These are phyloP conservation scores for Bellardia bayeri DNA, from an alignment of 2,888 invertebrate genomes.

Conservation along the genomic window DNA sequence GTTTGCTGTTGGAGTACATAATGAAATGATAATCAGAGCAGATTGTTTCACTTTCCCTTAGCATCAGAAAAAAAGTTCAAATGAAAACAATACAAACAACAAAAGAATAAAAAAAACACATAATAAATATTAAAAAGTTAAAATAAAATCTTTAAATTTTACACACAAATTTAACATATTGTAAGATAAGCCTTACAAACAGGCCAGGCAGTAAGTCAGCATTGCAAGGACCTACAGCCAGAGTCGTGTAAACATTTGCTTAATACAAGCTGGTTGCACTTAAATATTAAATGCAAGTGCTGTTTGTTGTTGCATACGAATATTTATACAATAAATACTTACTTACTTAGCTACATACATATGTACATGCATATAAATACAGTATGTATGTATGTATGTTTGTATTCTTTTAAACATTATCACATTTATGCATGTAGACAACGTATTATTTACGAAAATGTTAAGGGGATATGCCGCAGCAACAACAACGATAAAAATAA, in stretches of 20 bases:
- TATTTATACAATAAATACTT: slow-evolving; percentile 1
- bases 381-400: neutral
- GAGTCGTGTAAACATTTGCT: slow-evolving; percentile 11
- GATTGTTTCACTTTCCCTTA: slow-evolving; percentile 44
- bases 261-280: slow-evolving; percentile 30
- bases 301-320: neutral
- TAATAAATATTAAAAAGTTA: slow-evolving; percentile 15
- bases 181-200: neutral
- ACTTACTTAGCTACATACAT: neutral
- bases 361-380: neutral
- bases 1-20: slow-evolving; percentile 55
- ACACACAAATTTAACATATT: neutral
- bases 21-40: slow-evolving; percentile 59
- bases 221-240: slow-evolving; percentile 2
- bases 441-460: slow-evolving; percentile 53
- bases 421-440: slow-evolving; percentile 38
- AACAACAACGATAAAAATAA: slow-evolving; percentile 56
- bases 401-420: slow-evolving; percentile 48
- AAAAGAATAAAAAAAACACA: neutral
- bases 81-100: neutral
- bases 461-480: neutral
- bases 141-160: slow-evolving; percentile 30
- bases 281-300: slow-evolving; percentile 50
- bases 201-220: neutral
- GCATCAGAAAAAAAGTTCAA: neutral